Percentiles rank a stretch among this genome's conserved stretches.
Evolutionary conservation across 2,888 invertebrate species (phyloP).

Genomic region (Nasonia oneida): DNA sequence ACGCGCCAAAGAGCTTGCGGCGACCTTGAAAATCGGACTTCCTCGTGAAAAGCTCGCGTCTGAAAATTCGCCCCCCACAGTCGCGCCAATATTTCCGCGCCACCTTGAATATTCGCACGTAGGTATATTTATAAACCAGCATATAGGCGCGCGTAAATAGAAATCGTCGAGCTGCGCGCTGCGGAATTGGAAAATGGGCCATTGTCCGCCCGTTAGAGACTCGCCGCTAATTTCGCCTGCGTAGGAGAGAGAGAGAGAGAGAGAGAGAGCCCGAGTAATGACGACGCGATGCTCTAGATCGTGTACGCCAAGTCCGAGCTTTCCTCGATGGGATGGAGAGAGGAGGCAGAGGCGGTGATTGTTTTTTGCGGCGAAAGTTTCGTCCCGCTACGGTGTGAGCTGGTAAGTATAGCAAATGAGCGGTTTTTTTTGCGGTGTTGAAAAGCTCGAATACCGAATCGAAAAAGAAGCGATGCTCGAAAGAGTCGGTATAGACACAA

Average conservation of each 20-base stretch:
- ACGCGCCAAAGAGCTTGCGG: background rate
- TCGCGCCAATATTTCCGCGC: background rate
- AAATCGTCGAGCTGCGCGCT: constrained; percentile 5
- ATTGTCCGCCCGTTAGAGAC: constrained; percentile 58
- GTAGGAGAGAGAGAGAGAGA: background rate
- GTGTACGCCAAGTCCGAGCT: background rate
- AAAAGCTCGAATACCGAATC: too few species aligned
- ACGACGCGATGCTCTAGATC: background rate
- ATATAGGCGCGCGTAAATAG: constrained; percentile 22
- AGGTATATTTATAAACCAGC: constrained; percentile 8
- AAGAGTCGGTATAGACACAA: background rate
- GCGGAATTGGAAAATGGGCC: constrained; percentile 60
- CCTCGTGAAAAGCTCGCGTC: background rate
- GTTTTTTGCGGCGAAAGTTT: background rate
- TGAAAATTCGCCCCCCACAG: background rate
- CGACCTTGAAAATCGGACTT: background rate
- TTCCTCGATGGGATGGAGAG: background rate
- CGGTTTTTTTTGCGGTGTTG: too few species aligned
- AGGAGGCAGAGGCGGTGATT: background rate
- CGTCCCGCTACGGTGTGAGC: too few species aligned
- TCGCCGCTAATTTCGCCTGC: constrained; percentile 46
- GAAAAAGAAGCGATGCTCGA: too few species aligned
- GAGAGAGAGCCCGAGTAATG: background rate
- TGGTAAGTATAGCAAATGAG: too few species aligned
- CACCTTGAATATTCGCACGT: constrained; percentile 6